Evolutionary conservation across 2,797 vertebrate species (phyloP).

Genomic region (Austrolebias charrua): DNA sequence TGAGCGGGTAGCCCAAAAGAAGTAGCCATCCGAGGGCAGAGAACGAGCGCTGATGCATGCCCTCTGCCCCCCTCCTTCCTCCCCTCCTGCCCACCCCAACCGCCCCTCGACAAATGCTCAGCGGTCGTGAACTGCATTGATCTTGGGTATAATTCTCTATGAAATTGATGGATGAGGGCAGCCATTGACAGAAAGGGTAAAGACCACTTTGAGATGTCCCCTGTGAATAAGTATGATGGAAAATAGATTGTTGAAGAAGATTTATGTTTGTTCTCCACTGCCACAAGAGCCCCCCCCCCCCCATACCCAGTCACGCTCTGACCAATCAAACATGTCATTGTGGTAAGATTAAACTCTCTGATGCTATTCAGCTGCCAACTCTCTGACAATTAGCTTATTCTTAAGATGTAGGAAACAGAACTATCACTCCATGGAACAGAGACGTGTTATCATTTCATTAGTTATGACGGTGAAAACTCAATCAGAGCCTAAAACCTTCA

Average conservation of each 20-base stretch:
- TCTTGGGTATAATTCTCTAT: conserved; percentile 92
- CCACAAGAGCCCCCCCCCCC: conserved; percentile 53
- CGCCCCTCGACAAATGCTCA: conserved; percentile 79
- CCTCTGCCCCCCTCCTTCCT: background rate
- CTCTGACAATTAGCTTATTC: conserved; percentile 48
- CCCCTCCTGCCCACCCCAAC: background rate
- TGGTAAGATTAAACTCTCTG: conserved; percentile 64
- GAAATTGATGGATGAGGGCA: conserved; percentile 92
- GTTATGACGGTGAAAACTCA: conserved; percentile 15
- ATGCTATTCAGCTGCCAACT: conserved; percentile 57
- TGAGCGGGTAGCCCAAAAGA: conserved; percentile 60
- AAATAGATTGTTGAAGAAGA: conserved; percentile 86
- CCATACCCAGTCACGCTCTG: conserved; percentile 38
- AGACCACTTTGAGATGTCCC: conserved; percentile 87
- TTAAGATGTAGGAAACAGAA: conserved; percentile 15
- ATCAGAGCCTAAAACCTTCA: background rate
- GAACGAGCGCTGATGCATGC: conserved; percentile 69
- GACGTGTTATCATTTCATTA: conserved; percentile 1
- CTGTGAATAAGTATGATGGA: conserved; percentile 85
- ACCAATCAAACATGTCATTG: conserved; percentile 74
- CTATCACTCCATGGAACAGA: background rate
- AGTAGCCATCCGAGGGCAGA: conserved; percentile 72
- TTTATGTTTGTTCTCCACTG: conserved; percentile 82
- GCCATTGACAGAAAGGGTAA: conserved; percentile 90
- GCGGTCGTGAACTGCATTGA: conserved; percentile 90